These are phyloP conservation scores for Tympanoctomys barrerae DNA, from an alignment of 2,797 vertebrate species.

Conservation along the genomic window DNA sequence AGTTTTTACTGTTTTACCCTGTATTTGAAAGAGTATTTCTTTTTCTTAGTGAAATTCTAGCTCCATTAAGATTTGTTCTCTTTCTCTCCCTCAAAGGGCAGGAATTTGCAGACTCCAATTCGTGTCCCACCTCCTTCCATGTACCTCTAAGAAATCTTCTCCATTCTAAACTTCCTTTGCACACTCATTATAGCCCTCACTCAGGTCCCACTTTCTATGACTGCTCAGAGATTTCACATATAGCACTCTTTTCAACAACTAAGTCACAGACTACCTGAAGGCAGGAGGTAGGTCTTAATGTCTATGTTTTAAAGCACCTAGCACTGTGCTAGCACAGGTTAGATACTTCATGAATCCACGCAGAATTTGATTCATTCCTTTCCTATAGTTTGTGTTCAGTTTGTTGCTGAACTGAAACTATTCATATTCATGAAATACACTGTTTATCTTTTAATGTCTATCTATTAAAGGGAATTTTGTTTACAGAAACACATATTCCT, in stretches of 20 bases:
- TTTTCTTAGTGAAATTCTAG: not conserved
- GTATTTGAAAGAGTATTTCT: conserved; percentile 13
- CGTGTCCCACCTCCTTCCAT: not conserved
- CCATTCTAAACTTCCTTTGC: not conserved
- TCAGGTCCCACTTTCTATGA: not conserved
- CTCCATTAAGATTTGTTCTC: not conserved
- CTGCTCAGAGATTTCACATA: not conserved
- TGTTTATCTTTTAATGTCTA: conserved; percentile 10
- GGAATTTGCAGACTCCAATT: not conserved
- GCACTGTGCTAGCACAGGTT: not conserved
- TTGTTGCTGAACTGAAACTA: not conserved
- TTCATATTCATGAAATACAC: not conserved
- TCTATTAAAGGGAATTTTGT: not conserved
- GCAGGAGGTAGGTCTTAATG: not conserved
- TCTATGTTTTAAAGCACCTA: not conserved
- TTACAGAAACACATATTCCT: not conserved
- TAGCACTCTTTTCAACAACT: not conserved
- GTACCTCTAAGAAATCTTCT: not conserved
- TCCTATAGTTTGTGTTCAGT: not conserved
- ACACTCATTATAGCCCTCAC: not conserved
- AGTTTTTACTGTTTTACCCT: conserved; percentile 21
- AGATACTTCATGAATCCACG: not conserved
- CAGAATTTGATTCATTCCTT: not conserved
- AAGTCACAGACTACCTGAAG: not conserved
- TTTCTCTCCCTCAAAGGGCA: not conserved